Percentiles rank a stretch among this genome's conserved stretches.
phyloP scores from a whole-genome alignment of 2,113 vertebrate genomes.

The Plecotus auritus region DNA sequence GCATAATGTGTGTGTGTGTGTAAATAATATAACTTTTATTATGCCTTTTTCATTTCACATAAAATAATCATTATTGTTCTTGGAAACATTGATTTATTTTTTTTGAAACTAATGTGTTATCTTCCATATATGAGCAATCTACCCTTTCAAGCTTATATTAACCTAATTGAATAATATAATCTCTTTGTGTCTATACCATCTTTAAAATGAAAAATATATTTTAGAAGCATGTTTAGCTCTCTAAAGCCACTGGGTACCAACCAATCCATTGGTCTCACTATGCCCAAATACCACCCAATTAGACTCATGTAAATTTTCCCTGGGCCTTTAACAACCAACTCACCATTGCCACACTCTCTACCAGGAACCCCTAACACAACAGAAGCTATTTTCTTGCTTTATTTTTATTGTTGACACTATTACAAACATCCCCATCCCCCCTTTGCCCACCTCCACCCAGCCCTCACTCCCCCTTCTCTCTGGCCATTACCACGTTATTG shows the following conservation, averaged over 20 bases:
- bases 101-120: neutral
- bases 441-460: neutral
- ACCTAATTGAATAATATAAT: neutral
- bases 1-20: neutral
- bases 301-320: neutral
- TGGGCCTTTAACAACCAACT: neutral
- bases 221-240: neutral
- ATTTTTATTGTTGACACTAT: neutral
- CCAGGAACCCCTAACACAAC: neutral
- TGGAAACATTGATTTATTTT: neutral
- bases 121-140: neutral
- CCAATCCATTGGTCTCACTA: neutral
- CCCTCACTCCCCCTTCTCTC: neutral
- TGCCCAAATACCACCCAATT: neutral
- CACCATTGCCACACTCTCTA: neutral
- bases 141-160: neutral
- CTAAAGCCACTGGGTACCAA: neutral
- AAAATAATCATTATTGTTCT: neutral
- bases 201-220: neutral
- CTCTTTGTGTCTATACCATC: neutral
- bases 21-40: neutral
- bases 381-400: neutral
- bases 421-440: neutral
- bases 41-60: neutral
- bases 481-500: neutral